A percentile compares a stretch with the other conserved stretches of the same genome.
These are phyloP conservation scores for Dromius quadrimaculatus DNA, from an alignment of 2,888 invertebrate genomes.

Conservation along the genomic window DNA sequence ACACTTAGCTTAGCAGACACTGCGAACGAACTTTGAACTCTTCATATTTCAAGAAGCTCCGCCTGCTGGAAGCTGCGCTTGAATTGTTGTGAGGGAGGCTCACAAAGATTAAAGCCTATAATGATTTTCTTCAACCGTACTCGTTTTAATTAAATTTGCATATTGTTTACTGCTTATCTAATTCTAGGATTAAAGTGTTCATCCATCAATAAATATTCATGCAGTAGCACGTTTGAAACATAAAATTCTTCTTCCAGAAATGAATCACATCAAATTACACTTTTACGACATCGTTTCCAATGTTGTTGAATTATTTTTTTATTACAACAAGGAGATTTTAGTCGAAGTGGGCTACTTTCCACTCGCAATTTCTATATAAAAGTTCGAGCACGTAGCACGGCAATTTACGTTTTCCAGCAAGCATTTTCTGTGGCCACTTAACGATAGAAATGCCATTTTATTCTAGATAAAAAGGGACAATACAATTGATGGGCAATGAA, in stretches of 20 bases:
- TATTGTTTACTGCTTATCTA: too few relatives aligned
- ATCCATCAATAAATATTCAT: too few relatives aligned
- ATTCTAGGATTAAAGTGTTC: too few relatives aligned
- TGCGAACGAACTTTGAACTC: constrained; percentile 28
- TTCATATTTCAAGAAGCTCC: constrained; percentile 36
- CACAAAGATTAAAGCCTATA: constrained; percentile 36
- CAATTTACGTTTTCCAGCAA: constrained; percentile 44
- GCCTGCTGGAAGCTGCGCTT: not conserved
- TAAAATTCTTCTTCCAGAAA: constrained; percentile 37
- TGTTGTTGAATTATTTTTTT: constrained; percentile 38
- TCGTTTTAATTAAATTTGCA: constrained; percentile 48
- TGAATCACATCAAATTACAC: constrained; percentile 37
- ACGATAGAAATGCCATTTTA: constrained; percentile 49
- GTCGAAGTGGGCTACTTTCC: constrained; percentile 9
- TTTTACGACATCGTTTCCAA: constrained; percentile 30
- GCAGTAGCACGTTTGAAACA: constrained; percentile 22
- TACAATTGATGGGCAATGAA: constrained; percentile 35
- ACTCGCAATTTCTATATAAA: constrained; percentile 15
- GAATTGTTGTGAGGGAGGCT: not conserved
- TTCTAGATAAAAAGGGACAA: constrained; percentile 42
- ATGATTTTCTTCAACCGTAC: constrained; percentile 37
- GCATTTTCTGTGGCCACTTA: constrained; percentile 50
- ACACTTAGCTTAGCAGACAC: not conserved
- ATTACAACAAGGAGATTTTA: not conserved
- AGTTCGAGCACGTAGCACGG: constrained; percentile 16